phyloP scores from a whole-genome alignment of 1,140 invertebrate species.

The Sminthurinus signatus region DNA sequence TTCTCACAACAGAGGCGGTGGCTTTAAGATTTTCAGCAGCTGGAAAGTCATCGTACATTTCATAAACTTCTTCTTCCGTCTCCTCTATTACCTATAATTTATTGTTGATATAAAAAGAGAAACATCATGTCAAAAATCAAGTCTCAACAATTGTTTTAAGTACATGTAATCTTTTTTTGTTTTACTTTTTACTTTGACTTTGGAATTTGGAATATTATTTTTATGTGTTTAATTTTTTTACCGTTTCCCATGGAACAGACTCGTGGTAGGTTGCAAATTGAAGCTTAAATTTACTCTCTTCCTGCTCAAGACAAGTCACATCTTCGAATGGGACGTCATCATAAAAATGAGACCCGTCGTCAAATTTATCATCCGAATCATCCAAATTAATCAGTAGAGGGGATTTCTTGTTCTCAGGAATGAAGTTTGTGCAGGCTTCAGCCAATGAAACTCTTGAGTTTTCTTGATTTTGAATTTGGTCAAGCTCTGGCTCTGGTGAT shows the following conservation, averaged over 20 bases:
- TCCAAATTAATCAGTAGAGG: not conserved
- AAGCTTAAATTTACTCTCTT: not conserved
- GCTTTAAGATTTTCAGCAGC: not conserved
- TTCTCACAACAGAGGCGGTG: not conserved
- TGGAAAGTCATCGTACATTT: slow-evolving; percentile 34
- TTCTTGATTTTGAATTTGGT: too few species aligned
- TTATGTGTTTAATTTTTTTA: not conserved
- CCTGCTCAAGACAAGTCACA: not conserved
- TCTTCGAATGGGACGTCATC: not conserved
- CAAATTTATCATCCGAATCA: slow-evolving; percentile 5
- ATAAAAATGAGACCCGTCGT: not conserved
- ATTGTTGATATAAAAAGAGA: too few species aligned
- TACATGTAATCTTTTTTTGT: too few species aligned
- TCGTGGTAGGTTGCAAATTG: not conserved
- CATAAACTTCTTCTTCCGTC: slow-evolving; percentile 27
- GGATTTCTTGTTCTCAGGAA: too few species aligned
- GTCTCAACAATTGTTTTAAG: too few species aligned
- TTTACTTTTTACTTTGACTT: too few species aligned
- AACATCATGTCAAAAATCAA: too few species aligned
- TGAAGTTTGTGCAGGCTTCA: too few species aligned
- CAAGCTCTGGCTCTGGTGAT: too few species aligned
- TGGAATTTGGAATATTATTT: not conserved
- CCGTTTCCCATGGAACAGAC: slow-evolving; percentile 9
- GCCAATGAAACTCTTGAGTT: too few species aligned
- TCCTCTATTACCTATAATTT: slow-evolving; percentile 28